Evolutionary conservation across 2,888 invertebrate genomes (phyloP).

Genomic region (Polydrusus tereticollis): DNA sequence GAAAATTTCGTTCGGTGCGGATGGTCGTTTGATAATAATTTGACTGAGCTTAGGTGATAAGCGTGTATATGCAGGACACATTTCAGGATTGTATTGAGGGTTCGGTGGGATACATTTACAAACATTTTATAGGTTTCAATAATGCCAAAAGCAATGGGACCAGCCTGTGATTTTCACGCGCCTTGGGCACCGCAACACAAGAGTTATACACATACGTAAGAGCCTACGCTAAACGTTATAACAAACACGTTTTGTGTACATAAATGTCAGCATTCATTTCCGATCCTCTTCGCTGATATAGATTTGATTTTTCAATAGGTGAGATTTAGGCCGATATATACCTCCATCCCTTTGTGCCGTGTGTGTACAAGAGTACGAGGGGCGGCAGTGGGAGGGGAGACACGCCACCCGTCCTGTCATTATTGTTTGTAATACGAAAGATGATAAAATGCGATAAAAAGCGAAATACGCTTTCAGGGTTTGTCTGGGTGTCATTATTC

Average conservation of each 20-base stretch:
- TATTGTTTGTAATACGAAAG: constrained; percentile 38
- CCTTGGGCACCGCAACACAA: constrained; percentile 1
- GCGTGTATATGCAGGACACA: no score
- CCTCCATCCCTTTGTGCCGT: constrained; percentile 36
- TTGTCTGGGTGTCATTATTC: constrained; percentile 40
- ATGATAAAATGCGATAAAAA: constrained; percentile 39
- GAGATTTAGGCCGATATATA: constrained; percentile 54
- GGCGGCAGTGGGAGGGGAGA: neutral
- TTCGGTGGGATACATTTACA: no score
- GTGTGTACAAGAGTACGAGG: no score
- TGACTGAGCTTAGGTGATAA: no score
- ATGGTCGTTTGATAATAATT: no score
- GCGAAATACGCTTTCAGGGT: constrained; percentile 20
- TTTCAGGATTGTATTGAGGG: no score
- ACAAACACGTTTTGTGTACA: constrained; percentile 43
- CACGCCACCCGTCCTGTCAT: constrained; percentile 30
- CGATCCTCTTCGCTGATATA: constrained; percentile 62
- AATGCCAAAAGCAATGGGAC: neutral
- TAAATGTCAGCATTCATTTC: constrained; percentile 65
- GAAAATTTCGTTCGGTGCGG: no score
- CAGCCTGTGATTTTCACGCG: neutral
- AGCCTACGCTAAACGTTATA: constrained; percentile 33
- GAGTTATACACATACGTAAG: constrained; percentile 11
- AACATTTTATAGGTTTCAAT: neutral
- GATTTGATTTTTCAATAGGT: constrained; percentile 64